phyloP scores from a whole-genome alignment of 2,888 invertebrate genomes.

The Atrina japonica region DNA sequence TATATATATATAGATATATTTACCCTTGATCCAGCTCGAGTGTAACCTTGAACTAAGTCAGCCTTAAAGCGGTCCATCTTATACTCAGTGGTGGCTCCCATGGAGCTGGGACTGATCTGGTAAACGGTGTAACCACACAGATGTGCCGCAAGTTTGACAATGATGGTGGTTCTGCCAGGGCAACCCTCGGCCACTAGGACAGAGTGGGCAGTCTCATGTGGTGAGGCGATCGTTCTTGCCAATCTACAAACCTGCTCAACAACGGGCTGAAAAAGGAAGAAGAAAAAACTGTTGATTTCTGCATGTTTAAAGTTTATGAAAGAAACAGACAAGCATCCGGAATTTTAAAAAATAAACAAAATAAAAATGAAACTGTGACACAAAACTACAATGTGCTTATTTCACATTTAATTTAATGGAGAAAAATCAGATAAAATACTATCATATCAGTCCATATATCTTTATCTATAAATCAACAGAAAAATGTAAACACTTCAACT shows the following conservation, averaged over 20 bases:
- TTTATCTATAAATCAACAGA: no score
- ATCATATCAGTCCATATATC: no score
- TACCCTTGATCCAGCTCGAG: conserved; percentile 79
- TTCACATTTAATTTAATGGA: no score
- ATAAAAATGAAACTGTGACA: no score
- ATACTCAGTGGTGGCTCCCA: conserved; percentile 55
- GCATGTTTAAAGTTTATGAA: no score
- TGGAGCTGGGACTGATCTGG: conserved; percentile 72
- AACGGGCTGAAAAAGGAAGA: conserved; percentile 64
- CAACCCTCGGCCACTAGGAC: conserved; percentile 78
- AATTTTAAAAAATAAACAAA: no score
- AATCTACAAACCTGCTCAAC: conserved; percentile 78
- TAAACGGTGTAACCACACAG: conserved; percentile 77
- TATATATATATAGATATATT: no score
- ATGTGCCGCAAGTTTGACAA: conserved; percentile 77
- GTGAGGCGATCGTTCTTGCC: conserved; percentile 76
- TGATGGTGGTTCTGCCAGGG: conserved; percentile 71
- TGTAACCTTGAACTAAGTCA: conserved; percentile 77
- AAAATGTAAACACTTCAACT: no score
- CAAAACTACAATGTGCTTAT: no score
- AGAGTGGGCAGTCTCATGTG: conserved; percentile 78
- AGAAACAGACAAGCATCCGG: no score
- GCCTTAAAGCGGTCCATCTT: conserved; percentile 77
- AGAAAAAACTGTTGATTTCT: no score
- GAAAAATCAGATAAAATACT: no score